Percentiles rank a stretch among this genome's conserved stretches.
Evolutionary conservation across 2,888 invertebrate species (phyloP).

Genomic region (Dryomyza anilis): DNA sequence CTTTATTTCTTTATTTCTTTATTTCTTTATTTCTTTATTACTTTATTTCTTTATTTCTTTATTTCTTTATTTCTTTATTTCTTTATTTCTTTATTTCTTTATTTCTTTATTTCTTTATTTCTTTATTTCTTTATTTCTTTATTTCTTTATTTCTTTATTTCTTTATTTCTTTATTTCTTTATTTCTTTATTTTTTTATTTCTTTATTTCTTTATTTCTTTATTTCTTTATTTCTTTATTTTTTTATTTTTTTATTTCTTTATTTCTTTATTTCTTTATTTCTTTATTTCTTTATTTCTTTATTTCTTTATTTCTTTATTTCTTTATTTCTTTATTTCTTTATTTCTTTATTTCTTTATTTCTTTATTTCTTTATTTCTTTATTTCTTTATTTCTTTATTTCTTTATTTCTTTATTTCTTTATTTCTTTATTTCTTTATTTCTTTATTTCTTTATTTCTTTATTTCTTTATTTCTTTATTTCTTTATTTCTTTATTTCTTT

Average conservation of each 20-base stretch:
- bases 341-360: no score
- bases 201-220: background rate
- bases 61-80: background rate
- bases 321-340: background rate
- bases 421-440: no score
- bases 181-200: background rate
- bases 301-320: background rate
- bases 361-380: no score
- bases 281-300: background rate
- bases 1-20: background rate
- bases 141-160: background rate
- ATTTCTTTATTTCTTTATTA: background rate
- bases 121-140: background rate
- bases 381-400: no score
- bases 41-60: background rate
- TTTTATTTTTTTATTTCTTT: background rate
- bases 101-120: background rate
- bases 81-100: background rate
- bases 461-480: no score
- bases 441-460: no score
- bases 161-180: background rate
- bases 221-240: background rate
- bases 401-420: no score
- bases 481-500: no score
- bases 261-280: background rate